phyloP scores from a whole-genome alignment of 1,140 invertebrate genomes.

The Zaprionus capensis region DNA sequence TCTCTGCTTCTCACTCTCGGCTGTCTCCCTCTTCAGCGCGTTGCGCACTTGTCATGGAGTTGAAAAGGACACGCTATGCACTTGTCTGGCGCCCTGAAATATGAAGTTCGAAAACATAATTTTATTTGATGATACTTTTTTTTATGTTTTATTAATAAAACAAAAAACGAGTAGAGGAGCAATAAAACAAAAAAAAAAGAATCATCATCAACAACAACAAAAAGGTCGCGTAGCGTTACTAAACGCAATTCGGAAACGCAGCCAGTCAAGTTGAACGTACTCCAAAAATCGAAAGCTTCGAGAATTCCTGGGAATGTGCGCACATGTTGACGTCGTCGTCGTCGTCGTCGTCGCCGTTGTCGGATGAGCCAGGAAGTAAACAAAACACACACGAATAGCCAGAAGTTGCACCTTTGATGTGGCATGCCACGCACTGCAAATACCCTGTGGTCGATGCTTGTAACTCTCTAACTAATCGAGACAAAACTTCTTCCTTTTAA shows the following conservation, averaged over 20 bases:
- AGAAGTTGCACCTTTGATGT: neutral
- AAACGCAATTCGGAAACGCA: slow-evolving; percentile 71
- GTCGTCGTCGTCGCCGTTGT: neutral
- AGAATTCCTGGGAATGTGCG: slow-evolving; percentile 68
- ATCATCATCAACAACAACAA: neutral
- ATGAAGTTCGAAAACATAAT: slow-evolving; percentile 81
- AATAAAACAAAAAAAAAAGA: slow-evolving; percentile 20
- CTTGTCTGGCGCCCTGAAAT: slow-evolving; percentile 69
- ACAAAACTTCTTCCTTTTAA: too few species aligned
- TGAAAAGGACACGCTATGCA: slow-evolving; percentile 69
- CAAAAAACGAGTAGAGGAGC: slow-evolving; percentile 10
- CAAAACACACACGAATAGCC: slow-evolving; percentile 49
- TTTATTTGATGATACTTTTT: slow-evolving; percentile 59
- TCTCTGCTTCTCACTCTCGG: neutral
- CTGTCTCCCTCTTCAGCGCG: neutral
- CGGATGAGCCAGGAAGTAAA: slow-evolving; percentile 79
- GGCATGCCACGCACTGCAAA: slow-evolving; percentile 4
- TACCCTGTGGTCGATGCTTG: neutral
- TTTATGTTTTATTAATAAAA: slow-evolving; percentile 57
- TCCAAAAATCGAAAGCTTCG: slow-evolving; percentile 60
- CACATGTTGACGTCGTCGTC: slow-evolving; percentile 51
- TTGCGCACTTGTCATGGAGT: slow-evolving; percentile 47
- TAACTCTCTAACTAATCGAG: neutral
- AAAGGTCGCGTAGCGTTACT: slow-evolving; percentile 41
- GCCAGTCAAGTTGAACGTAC: slow-evolving; percentile 78